A percentile compares a stretch with the other conserved stretches of the same genome.
These are phyloP conservation scores for Zaprionus tsacasi DNA, from an alignment of 1,140 invertebrate genomes.

Conservation along the genomic window DNA sequence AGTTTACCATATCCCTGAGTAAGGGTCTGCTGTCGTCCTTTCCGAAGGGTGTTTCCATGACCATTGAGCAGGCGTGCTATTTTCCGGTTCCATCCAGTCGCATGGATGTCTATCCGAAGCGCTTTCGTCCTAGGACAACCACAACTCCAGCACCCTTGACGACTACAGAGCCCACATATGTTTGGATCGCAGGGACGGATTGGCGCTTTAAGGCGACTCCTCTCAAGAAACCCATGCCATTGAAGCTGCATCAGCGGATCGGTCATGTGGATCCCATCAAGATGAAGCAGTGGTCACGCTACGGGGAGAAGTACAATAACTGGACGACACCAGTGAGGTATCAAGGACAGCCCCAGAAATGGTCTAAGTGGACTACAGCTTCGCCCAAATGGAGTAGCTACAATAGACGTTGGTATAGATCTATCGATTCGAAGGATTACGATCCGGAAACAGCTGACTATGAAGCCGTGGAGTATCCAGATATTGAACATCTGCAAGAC, in stretches of 20 bases:
- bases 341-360: slow-evolving; percentile 32
- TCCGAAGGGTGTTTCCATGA: slow-evolving; percentile 63
- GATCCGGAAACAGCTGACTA: slow-evolving; percentile 56
- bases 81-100: slow-evolving; percentile 70
- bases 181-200: slow-evolving; percentile 75
- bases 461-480: slow-evolving; percentile 43
- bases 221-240: slow-evolving; percentile 55
- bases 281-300: slow-evolving; percentile 57
- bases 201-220: slow-evolving; percentile 75
- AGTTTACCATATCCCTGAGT: slow-evolving; percentile 65
- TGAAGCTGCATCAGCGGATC: slow-evolving; percentile 52
- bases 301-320: slow-evolving; percentile 44
- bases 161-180: slow-evolving; percentile 58
- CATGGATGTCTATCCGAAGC: slow-evolving; percentile 72
- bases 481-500: slow-evolving; percentile 37
- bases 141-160: slow-evolving; percentile 52
- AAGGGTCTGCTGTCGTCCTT: slow-evolving; percentile 61
- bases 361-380: slow-evolving; percentile 65
- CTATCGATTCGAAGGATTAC: slow-evolving; percentile 9
- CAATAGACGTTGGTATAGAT: slow-evolving; percentile 36
- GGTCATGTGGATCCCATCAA: slow-evolving; percentile 50
- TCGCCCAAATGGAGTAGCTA: slow-evolving; percentile 46
- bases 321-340: slow-evolving; percentile 31
- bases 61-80: slow-evolving; percentile 69
- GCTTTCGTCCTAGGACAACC: slow-evolving; percentile 65